These are phyloP conservation scores for Rhynchonema sp. DNA, from an alignment of 2,888 invertebrate genomes.

Conservation along the genomic window DNA sequence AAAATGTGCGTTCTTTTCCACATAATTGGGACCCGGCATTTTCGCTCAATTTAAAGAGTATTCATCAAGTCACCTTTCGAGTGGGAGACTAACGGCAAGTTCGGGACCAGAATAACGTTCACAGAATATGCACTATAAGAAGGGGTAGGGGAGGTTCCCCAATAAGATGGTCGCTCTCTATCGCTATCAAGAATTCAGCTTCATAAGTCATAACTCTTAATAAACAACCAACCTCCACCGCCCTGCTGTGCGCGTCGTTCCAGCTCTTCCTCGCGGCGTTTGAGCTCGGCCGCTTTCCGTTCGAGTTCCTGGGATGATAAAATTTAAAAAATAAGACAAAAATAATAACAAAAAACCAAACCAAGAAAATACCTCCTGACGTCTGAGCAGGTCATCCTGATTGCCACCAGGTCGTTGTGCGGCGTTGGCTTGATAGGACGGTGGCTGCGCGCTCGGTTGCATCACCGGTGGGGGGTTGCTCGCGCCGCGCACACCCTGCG, in stretches of 20 bases:
- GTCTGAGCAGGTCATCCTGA: slow-evolving; percentile 25
- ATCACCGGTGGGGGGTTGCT: slow-evolving; percentile 36
- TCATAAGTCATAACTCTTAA: too few species aligned
- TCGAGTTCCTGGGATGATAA: slow-evolving; percentile 54
- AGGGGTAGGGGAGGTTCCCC: too few species aligned
- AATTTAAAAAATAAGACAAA: slow-evolving; percentile 9
- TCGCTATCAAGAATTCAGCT: too few species aligned
- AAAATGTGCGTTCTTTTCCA: neutral
- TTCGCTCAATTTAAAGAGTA: too few species aligned
- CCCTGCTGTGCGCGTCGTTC: slow-evolving; percentile 30
- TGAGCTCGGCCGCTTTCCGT: slow-evolving; percentile 68
- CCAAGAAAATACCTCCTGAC: slow-evolving; percentile 28
- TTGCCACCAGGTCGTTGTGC: slow-evolving; percentile 5
- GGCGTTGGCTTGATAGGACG: slow-evolving; percentile 19
- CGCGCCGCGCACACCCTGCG: slow-evolving; percentile 33
- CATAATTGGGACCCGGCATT: neutral
- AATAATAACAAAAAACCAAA: neutral
- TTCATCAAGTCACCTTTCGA: too few species aligned
- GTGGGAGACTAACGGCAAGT: too few species aligned
- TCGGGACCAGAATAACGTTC: too few species aligned
- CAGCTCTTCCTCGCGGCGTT: slow-evolving; percentile 67
- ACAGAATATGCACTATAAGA: too few species aligned
- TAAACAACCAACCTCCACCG: neutral
- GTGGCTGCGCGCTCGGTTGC: slow-evolving; percentile 27
- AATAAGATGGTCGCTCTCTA: too few species aligned